Evolutionary conservation across 1,140 invertebrate genomes (phyloP), one percentile per base, ranked within the genome.

Genomic region (Yoshiicerus persimilis): DNA sequence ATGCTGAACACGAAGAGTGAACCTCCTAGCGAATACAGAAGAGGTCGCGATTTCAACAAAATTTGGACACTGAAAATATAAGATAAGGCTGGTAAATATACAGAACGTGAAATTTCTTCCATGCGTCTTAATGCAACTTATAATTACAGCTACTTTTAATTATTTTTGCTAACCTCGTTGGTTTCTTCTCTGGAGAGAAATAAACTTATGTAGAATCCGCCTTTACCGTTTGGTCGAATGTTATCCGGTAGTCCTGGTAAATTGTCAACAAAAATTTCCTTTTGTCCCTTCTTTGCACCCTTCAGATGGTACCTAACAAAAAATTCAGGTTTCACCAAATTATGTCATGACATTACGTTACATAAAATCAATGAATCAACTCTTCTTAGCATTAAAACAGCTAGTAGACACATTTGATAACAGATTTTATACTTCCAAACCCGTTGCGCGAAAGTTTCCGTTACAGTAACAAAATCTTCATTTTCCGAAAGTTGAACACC

Each of bases 131-230:
- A n/a, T n/a, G n/a, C 1, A 56, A 2, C 0, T 20, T 4, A 0
- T 4, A 56, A n/a, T n/a, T n/a, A n/a, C n/a, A 56, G n/a, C n/a
- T n/a, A 56, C n/a, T n/a, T 47, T 47, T 4, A 8, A 20, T 47
- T 47, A 90, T 30, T 86, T 25, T 0, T 66, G 16, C 20, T 34
- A 5, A 86, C 23, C 9, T 3, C 27, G 36, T 62, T 77, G 13
- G 88, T 34, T 6, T 87, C 30, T 39, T 91, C 87, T 27, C 93
- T 92, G 9, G 92, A 92, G 0, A 91, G 34, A 11, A 95, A 92
- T n/a, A 97, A 91, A 3, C 94, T 93, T 0, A 96, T 93, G 87
- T 93, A 94, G 91, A 93, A 94, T 20, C 92, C 93, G 8, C 93
- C 93, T 75, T 90, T 90, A 30, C 91, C 90, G 87, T 91, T 93